Percentiles rank a stretch among this genome's conserved stretches.
These are phyloP conservation scores for Oscheius sp. DNA, from an alignment of 2,888 invertebrate genomes.

Conservation along the genomic window DNA sequence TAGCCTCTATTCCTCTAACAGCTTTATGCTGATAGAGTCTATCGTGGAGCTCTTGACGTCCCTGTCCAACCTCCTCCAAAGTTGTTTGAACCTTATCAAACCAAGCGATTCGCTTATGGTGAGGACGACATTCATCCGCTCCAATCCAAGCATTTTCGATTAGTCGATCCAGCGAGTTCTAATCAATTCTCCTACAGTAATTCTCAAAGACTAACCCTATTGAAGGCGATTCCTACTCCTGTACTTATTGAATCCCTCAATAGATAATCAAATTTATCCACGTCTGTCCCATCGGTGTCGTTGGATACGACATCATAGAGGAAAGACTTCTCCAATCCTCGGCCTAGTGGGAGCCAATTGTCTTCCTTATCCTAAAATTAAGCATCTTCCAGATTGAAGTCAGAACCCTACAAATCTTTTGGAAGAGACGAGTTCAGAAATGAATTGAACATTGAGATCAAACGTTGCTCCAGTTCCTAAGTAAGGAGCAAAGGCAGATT, in stretches of 20 bases:
- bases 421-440: slow-evolving; percentile 73
- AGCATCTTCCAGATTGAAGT: neutral
- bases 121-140: slow-evolving; percentile 33
- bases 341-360: slow-evolving; percentile 50
- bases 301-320: slow-evolving; percentile 74
- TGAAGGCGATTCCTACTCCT: slow-evolving; percentile 36
- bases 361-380: slow-evolving; percentile 32
- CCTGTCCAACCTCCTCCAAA: slow-evolving; percentile 41
- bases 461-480: slow-evolving; percentile 69
- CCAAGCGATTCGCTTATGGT: slow-evolving; percentile 8
- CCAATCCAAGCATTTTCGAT: slow-evolving; percentile 41
- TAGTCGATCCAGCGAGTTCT: slow-evolving; percentile 30
- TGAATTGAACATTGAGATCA: slow-evolving; percentile 69
- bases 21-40: slow-evolving; percentile 65
- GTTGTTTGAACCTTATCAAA: slow-evolving; percentile 33
- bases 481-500: slow-evolving; percentile 66
- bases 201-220: slow-evolving; percentile 9
- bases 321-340: slow-evolving; percentile 71
- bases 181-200: neutral
- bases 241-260: slow-evolving; percentile 72
- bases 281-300: slow-evolving; percentile 49
- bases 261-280: slow-evolving; percentile 77
- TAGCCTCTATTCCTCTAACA: slow-evolving; percentile 44
- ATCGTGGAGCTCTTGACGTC: slow-evolving; percentile 55
- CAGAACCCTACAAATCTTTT: slow-evolving; percentile 43